Percentiles rank a stretch among this genome's conserved stretches.
phyloP scores from a whole-genome alignment of 2,113 vertebrate species.

The Galbula dea region DNA sequence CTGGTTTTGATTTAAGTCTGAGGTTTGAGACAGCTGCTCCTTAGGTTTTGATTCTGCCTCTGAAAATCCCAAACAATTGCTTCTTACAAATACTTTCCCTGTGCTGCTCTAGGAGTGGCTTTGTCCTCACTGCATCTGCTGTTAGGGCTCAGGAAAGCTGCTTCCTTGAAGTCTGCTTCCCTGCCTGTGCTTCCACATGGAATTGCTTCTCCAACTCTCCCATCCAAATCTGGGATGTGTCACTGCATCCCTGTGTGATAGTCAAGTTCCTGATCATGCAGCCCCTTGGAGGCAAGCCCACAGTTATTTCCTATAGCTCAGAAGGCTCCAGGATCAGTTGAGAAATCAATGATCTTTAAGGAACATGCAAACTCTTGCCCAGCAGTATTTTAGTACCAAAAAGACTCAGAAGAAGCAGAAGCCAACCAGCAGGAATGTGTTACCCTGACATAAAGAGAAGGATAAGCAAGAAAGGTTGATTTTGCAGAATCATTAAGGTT shows the following conservation, averaged over 20 bases:
- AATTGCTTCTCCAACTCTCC: not conserved
- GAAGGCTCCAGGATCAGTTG: not conserved
- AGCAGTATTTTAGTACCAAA: not conserved
- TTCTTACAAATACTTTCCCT: not conserved
- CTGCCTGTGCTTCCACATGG: not conserved
- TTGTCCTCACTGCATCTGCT: slow-evolving; percentile 25
- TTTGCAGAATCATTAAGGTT: too few relatives aligned
- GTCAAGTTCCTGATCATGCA: not conserved
- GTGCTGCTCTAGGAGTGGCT: not conserved
- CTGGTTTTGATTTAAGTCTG: not conserved
- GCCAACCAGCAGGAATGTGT: not conserved
- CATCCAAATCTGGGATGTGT: not conserved
- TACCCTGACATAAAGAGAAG: not conserved
- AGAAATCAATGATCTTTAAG: not conserved
- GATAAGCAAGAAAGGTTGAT: not conserved
- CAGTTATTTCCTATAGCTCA: not conserved
- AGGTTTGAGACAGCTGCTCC: slow-evolving; percentile 18
- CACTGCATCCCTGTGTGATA: not conserved
- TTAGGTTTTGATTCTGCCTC: not conserved
- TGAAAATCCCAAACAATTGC: slow-evolving; percentile 24
- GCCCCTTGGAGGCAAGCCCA: not conserved
- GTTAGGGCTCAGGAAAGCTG: not conserved
- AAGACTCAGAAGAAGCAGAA: not conserved
- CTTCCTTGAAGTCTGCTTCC: not conserved
- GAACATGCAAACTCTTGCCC: not conserved